Evolutionary conservation across 2,888 invertebrate genomes (phyloP).

Genomic region (Chromoteleia sp.): DNA sequence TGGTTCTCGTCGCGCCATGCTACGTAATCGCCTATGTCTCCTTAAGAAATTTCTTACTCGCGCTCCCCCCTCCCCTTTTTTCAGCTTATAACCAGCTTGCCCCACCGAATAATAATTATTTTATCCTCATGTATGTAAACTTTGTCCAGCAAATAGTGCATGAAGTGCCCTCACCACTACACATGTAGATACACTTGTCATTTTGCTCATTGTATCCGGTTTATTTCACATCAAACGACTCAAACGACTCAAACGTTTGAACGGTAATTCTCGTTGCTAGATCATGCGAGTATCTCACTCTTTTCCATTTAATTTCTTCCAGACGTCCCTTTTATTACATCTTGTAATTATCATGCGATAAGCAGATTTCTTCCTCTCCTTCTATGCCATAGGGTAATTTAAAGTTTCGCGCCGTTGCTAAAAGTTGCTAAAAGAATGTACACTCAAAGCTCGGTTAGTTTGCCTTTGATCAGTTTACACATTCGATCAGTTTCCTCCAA

Average conservation of each 20-base stretch:
- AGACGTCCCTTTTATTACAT: too few species aligned
- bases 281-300: too few species aligned
- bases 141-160: constrained; percentile 53
- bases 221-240: constrained; percentile 19
- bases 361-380: too few species aligned
- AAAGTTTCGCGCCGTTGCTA: too few species aligned
- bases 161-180: constrained; percentile 28
- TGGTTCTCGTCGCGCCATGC: constrained; percentile 36
- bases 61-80: not conserved
- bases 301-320: too few species aligned
- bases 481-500: too few species aligned
- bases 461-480: too few species aligned
- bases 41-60: constrained; percentile 12
- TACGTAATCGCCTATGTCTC: constrained; percentile 40
- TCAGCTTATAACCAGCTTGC: not conserved
- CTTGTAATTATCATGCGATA: too few species aligned
- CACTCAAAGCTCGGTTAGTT: too few species aligned
- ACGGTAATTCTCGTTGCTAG: constrained; percentile 1
- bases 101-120: constrained; percentile 38
- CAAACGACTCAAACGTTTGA: constrained; percentile 21
- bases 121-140: not conserved
- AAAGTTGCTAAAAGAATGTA: too few species aligned
- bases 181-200: constrained; percentile 37
- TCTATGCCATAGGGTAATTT: too few species aligned
- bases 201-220: constrained; percentile 43